Evolutionary conservation across 1,140 invertebrate species (phyloP).

Genomic region (Hermetia illucens): DNA sequence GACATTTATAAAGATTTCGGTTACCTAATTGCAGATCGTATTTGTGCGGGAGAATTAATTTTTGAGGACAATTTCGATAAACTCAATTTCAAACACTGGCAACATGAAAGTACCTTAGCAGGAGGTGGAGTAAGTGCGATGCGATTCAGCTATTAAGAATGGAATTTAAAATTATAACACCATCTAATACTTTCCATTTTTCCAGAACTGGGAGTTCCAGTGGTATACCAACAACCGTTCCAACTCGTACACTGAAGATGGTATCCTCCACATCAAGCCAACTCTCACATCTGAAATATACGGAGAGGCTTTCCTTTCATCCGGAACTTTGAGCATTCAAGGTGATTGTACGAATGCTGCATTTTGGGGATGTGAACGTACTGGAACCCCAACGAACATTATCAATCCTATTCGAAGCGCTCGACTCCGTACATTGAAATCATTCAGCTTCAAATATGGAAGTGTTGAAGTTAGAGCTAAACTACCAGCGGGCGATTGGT

Average conservation of each 20-base stretch:
- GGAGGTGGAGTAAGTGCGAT: slow-evolving; percentile 45
- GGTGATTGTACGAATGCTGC: slow-evolving; percentile 44
- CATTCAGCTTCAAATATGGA: slow-evolving; percentile 52
- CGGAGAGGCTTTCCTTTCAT: slow-evolving; percentile 39
- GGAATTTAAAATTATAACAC: too few relatives aligned
- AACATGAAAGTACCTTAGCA: slow-evolving; percentile 50
- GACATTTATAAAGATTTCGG: too few relatives aligned
- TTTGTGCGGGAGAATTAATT: slow-evolving; percentile 40
- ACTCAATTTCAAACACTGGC: slow-evolving; percentile 45
- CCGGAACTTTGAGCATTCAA: slow-evolving; percentile 39
- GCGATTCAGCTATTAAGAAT: too few relatives aligned
- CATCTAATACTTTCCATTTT: too few relatives aligned
- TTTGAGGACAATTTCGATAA: slow-evolving; percentile 49
- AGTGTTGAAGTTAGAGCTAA: slow-evolving; percentile 50
- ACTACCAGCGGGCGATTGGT: slow-evolving; percentile 56
- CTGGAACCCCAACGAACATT: slow-evolving; percentile 31
- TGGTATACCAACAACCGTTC: slow-evolving; percentile 49
- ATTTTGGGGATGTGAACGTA: slow-evolving; percentile 34
- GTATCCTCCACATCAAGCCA: slow-evolving; percentile 41
- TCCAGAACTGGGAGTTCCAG: slow-evolving; percentile 57
- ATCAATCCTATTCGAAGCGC: slow-evolving; percentile 50
- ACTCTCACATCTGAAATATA: slow-evolving; percentile 42
- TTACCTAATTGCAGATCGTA: too few relatives aligned
- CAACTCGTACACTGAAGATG: slow-evolving; percentile 43
- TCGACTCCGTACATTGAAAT: slow-evolving; percentile 42